A percentile compares a stretch with the other conserved stretches of the same genome.
These are phyloP conservation scores for Cryptoprocta ferox DNA, from an alignment of 2,797 vertebrate genomes.

Conservation along the genomic window DNA sequence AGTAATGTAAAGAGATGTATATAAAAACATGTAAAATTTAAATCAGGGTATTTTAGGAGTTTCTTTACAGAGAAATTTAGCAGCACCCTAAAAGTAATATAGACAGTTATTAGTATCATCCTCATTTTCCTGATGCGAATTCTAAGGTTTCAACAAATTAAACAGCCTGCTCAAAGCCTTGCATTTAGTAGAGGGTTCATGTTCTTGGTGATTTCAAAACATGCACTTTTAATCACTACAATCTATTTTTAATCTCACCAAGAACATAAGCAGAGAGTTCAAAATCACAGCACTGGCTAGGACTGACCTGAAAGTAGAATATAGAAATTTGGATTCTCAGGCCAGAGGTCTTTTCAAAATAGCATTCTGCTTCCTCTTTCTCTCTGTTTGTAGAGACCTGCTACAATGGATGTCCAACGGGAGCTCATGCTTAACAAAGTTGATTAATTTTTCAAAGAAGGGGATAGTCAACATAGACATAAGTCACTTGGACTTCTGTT, in stretches of 20 bases:
- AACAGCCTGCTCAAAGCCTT: neutral
- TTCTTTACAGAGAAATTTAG: neutral
- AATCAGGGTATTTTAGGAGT: neutral
- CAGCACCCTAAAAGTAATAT: neutral
- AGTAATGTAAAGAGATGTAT: neutral
- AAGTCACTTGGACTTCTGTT: constrained; percentile 81
- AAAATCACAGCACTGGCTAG: neutral
- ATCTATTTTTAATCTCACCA: neutral
- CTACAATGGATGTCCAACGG: constrained; percentile 56
- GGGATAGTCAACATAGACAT: constrained; percentile 77
- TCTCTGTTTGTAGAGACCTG: neutral
- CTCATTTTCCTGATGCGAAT: neutral
- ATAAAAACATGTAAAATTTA: neutral
- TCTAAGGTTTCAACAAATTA: neutral
- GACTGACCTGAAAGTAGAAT: neutral
- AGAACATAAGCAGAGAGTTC: neutral
- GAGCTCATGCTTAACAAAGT: constrained; percentile 79
- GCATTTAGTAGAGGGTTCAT: neutral
- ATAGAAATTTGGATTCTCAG: neutral
- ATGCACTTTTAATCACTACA: neutral
- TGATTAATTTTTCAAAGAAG: constrained; percentile 81
- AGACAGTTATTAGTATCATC: neutral
- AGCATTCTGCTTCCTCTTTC: neutral
- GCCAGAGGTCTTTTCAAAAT: neutral
- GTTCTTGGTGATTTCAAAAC: neutral